Percentiles rank a stretch among this genome's conserved stretches.
These are phyloP conservation scores for Yponomeuta evonymella DNA, from an alignment of 2,888 invertebrate species.

Conservation along the genomic window DNA sequence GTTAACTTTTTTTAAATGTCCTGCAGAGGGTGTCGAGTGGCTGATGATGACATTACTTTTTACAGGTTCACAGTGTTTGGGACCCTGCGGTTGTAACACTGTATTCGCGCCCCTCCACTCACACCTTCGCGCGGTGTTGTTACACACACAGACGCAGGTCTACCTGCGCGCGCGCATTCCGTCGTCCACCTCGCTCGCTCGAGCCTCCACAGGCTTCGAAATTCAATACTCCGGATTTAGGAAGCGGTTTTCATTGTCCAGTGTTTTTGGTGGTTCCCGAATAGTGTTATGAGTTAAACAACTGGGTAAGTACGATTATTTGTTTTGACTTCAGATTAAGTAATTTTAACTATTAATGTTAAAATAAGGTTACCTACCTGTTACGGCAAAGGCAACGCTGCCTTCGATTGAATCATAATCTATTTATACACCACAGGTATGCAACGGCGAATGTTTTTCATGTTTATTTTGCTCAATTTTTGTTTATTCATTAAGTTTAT, in stretches of 20 bases:
- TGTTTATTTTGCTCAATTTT: neutral
- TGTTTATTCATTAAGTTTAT: neutral
- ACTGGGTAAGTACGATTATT: neutral
- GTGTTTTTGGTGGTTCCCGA: slow-evolving; percentile 7
- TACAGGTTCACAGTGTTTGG: neutral
- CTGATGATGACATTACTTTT: neutral
- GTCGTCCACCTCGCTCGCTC: slow-evolving; percentile 60
- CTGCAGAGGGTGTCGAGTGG: too few species aligned
- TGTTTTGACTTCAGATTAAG: neutral
- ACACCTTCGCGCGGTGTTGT: neutral
- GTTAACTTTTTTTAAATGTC: too few species aligned
- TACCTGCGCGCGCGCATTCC: slow-evolving; percentile 75
- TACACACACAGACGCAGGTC: slow-evolving; percentile 36
- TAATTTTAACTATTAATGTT: neutral
- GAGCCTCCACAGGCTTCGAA: slow-evolving; percentile 57
- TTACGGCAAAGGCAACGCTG: neutral
- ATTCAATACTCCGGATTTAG: slow-evolving; percentile 49
- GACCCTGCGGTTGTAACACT: neutral
- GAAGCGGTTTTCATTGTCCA: slow-evolving; percentile 40
- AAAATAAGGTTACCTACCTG: neutral
- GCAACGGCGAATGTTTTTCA: slow-evolving; percentile 5
- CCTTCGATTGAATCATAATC: slow-evolving; percentile 13
- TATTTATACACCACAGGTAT: slow-evolving; percentile 10
- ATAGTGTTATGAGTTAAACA: neutral
- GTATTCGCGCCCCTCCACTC: slow-evolving; percentile 4